Conservation (phyloP, 2,888 invertebrate species). For the Syritta pipiens region DNA sequence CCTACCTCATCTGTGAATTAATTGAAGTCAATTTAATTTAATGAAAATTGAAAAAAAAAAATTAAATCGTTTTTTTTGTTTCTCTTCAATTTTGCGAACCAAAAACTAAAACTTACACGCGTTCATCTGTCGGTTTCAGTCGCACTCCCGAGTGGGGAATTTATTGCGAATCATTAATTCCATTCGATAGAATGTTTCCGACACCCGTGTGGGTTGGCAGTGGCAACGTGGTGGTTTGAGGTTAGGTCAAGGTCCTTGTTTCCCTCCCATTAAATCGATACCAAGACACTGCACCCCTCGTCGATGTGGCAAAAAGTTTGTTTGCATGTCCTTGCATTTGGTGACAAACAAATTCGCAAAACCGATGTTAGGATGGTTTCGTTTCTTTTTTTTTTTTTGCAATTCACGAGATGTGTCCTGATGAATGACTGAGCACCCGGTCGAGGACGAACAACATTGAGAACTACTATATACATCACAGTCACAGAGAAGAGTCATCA, state of each 20-base stretch:
- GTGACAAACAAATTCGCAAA: slow-evolving; percentile 1
- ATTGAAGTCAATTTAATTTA: slow-evolving; percentile 58
- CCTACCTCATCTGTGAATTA: slow-evolving; percentile 18
- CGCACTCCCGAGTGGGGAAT: no score
- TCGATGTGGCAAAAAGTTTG: neutral
- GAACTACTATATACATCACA: no score
- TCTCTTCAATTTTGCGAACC: no score
- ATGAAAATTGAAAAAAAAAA: no score
- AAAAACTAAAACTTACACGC: no score
- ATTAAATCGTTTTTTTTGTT: no score
- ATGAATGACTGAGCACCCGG: no score
- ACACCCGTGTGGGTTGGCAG: slow-evolving; percentile 35
- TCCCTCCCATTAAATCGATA: slow-evolving; percentile 8
- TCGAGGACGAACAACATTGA: no score
- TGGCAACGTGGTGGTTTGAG: neutral
- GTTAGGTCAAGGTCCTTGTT: slow-evolving; percentile 61
- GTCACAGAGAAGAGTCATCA: no score
- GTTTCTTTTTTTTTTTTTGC: neutral
- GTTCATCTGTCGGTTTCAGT: no score
- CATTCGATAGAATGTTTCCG: slow-evolving; percentile 52
- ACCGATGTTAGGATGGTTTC: slow-evolving; percentile 3
- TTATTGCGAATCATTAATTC: slow-evolving; percentile 56
- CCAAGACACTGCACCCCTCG: no score
- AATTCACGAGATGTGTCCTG: no score
- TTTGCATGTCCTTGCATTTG: slow-evolving; percentile 7